Base-by-base conservation (phyloP, 2,888 invertebrate species). In the Gandaritis pyraliata region DNA sequence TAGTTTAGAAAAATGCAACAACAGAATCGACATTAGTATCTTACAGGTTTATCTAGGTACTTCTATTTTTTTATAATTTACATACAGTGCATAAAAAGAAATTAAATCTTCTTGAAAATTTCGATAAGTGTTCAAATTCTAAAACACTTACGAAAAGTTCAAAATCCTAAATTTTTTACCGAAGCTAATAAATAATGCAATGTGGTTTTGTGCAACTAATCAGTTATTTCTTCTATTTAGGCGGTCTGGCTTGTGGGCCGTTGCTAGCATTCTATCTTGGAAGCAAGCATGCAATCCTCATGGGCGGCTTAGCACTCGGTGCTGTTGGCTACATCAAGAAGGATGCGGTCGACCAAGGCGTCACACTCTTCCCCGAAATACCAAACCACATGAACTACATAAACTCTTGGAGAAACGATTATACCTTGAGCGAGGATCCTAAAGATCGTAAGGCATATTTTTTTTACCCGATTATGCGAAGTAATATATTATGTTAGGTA, bases 211-310 rank as follows among this genome's bases (percentile, higher is more conserved):
- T 23, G 23, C 6, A 3, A 23, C 12, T 18, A 29, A 54, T 33
- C 33, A 33, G 10, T 33, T 10, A 8, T 11, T 59, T 52, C 30
- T 1, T 47, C 13, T 47, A n/a, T 54, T 30, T 13, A 90, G 91
- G 90, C 54, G 91, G 90, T 0, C 6, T 85, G 0, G 82, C 88
- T 0, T 88, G 89, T 54, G 88, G 88, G 0, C 90, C 91, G 0
- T 80, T 90, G 4, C 48, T 81, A 0, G 87, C 82, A 0, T 52
- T 65, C 15, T 90, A 88, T 63, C 15, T 86, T 0, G 75, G 86
- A 1, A 81, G 81, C 1, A 75, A 74, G 41, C 88, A 90, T 68
- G 87, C 79, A 0, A 7, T 88, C 0, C 50, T 89, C 0, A 58
- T 80, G 0, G 90, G 90, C 0, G 87, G 86, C 0, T 2, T 90